These are phyloP conservation scores for Philaethria dido DNA, from an alignment of 2,888 invertebrate genomes.

Conservation along the genomic window DNA sequence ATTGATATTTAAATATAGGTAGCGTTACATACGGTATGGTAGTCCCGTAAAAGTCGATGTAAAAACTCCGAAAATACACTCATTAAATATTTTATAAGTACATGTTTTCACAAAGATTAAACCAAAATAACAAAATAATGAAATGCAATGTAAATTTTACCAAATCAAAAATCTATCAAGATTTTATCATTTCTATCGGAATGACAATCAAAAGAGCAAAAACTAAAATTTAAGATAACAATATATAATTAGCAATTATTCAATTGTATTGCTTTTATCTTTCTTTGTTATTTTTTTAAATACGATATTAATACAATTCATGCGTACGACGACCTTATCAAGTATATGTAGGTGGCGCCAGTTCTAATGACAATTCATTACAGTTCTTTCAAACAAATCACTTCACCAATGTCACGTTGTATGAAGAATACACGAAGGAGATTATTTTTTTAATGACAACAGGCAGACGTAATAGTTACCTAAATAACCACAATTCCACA, in stretches of 20 bases:
- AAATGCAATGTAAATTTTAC: background rate
- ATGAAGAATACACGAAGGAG: no score
- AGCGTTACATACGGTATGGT: background rate
- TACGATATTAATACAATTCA: background rate
- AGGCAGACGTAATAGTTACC: no score
- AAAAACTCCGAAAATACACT: background rate
- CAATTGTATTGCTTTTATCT: background rate
- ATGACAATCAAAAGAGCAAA: background rate
- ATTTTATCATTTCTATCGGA: conserved; percentile 3
- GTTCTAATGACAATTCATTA: no score
- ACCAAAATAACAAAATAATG: background rate
- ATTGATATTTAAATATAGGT: no score
- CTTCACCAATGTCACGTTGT: no score
- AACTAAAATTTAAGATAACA: background rate
- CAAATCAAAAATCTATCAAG: background rate
- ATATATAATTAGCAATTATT: conserved; percentile 16
- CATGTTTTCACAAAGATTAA: background rate
- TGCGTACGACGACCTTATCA: no score
- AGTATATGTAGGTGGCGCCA: no score
- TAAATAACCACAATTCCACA: no score
- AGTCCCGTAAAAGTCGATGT: background rate
- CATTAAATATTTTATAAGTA: background rate
- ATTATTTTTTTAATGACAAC: no score
- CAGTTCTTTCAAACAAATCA: no score
- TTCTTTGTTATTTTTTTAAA: background rate